Evolutionary conservation across 2,888 invertebrate genomes (phyloP).

Genomic region (Eupelmus urozonus): DNA sequence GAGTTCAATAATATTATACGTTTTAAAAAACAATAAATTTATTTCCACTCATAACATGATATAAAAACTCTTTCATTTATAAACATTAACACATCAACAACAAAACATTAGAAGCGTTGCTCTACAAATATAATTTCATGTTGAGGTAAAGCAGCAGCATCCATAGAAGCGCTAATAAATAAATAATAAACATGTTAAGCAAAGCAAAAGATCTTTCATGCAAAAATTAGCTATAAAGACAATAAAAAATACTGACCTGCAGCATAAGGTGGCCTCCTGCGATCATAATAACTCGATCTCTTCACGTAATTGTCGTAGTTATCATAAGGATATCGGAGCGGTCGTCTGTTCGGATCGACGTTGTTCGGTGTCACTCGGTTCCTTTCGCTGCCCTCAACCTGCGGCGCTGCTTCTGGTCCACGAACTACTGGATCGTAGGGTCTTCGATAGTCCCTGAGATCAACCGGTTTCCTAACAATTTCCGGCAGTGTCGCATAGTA

Average conservation of each 20-base stretch:
- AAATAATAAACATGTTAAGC: not conserved
- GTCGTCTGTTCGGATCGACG: slow-evolving; percentile 66
- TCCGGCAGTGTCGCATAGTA: slow-evolving; percentile 77
- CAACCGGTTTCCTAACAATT: slow-evolving; percentile 74
- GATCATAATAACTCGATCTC: slow-evolving; percentile 67
- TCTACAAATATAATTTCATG: slow-evolving; percentile 42
- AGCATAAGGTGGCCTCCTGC: slow-evolving; percentile 58
- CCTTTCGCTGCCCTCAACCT: slow-evolving; percentile 54
- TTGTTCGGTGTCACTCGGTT: slow-evolving; percentile 52
- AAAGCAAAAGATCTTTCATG: no score
- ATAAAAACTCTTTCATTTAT: slow-evolving; percentile 10
- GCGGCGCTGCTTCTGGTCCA: slow-evolving; percentile 38
- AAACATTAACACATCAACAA: slow-evolving; percentile 11
- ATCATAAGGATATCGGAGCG: slow-evolving; percentile 67
- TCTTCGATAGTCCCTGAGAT: slow-evolving; percentile 69
- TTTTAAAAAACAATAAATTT: slow-evolving; percentile 1
- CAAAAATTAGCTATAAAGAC: not conserved
- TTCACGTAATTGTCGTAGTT: slow-evolving; percentile 69
- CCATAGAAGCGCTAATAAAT: slow-evolving; percentile 42
- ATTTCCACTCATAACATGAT: not conserved
- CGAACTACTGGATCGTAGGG: slow-evolving; percentile 64
- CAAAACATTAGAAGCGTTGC: not conserved
- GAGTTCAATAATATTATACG: not conserved
- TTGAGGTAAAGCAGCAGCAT: slow-evolving; percentile 42
- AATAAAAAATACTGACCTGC: slow-evolving; percentile 47